phyloP scores from a whole-genome alignment of 2,797 vertebrate species.

The Leuciscus waleckii region DNA sequence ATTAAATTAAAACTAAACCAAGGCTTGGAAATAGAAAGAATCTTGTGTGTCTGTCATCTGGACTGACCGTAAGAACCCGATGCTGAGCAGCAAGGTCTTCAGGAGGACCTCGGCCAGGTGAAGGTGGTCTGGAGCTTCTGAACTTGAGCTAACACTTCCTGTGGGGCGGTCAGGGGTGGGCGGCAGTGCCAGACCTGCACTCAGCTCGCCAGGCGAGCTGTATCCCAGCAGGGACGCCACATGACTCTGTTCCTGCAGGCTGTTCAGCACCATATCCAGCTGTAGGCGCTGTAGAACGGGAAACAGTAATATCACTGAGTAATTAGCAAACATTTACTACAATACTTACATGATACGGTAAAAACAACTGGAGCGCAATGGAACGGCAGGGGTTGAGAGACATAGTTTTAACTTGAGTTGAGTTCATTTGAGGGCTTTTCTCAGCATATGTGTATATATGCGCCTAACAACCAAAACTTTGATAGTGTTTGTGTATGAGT shows the following conservation, averaged over 20 bases:
- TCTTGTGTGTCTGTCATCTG: neutral
- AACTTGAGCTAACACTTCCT: slow-evolving; percentile 68
- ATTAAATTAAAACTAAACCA: neutral
- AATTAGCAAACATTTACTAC: neutral
- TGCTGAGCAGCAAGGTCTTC: slow-evolving; percentile 82
- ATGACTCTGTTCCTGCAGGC: slow-evolving; percentile 85
- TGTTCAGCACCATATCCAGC: slow-evolving; percentile 85
- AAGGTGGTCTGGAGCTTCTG: slow-evolving; percentile 76
- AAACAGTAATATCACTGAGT: neutral
- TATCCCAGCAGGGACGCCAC: slow-evolving; percentile 83
- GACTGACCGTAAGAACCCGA: slow-evolving; percentile 82
- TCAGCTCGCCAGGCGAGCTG: slow-evolving; percentile 79
- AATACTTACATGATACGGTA: neutral
- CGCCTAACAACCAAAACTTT: neutral
- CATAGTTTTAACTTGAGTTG: neutral
- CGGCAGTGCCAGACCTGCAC: slow-evolving; percentile 69
- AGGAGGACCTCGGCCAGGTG: slow-evolving; percentile 83
- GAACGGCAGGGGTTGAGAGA: neutral
- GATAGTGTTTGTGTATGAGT: slow-evolving; percentile 23
- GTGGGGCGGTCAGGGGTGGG: slow-evolving; percentile 65
- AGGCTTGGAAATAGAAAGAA: neutral
- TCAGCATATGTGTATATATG: neutral
- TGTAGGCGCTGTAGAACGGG: slow-evolving; percentile 76
- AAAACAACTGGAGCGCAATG: neutral
- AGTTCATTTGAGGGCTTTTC: neutral